These are phyloP conservation scores for Lycaon pictus DNA, from an alignment of 2,113 vertebrate species.

Conservation along the genomic window DNA sequence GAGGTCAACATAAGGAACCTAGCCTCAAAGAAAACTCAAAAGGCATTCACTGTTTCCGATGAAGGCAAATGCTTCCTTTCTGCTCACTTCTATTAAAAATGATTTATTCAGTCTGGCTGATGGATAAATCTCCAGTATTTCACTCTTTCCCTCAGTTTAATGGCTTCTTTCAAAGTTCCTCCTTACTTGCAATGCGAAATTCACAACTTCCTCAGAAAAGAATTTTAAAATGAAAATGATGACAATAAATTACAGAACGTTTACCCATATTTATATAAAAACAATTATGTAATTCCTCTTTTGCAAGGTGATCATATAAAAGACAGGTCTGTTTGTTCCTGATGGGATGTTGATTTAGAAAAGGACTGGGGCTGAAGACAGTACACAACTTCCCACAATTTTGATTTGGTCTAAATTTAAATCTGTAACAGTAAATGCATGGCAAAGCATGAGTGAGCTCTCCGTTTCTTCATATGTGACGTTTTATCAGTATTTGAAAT, in stretches of 20 bases:
- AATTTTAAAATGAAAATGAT: background rate
- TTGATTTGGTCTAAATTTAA: conserved; percentile 9
- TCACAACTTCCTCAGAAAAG: background rate
- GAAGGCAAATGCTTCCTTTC: background rate
- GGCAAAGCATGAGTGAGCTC: background rate
- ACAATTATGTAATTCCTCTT: background rate
- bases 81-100: background rate
- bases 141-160: background rate
- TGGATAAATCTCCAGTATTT: background rate
- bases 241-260: background rate
- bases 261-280: background rate
- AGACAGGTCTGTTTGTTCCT: background rate
- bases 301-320: background rate
- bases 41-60: background rate
- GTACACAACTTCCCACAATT: background rate
- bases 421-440: background rate
- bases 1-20: background rate
- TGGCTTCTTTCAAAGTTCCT: background rate
- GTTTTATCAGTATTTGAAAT: conserved; percentile 39
- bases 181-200: background rate
- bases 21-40: background rate
- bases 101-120: background rate
- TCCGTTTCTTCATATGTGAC: background rate
- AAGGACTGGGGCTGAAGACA: background rate
- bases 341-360: background rate